Evolutionary conservation across 2,113 vertebrate species (phyloP).

Genomic region (Trochalopteron elliotii): DNA sequence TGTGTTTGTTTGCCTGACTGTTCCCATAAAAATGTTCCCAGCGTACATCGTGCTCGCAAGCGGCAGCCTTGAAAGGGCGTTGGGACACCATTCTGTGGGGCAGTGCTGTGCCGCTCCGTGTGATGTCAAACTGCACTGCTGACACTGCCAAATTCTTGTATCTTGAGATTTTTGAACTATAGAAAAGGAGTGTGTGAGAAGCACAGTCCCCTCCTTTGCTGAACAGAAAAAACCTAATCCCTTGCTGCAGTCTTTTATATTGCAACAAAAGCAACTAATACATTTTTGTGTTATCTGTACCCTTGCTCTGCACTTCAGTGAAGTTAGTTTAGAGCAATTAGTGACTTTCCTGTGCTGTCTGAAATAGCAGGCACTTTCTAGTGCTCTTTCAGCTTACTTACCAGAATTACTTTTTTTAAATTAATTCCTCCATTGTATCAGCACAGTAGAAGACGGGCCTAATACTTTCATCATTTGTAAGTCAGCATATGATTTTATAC

Average conservation of each 20-base stretch:
- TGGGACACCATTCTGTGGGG: slow-evolving; percentile 13
- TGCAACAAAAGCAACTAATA: slow-evolving; percentile 43
- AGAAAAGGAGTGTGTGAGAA: not conserved
- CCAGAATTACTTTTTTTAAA: slow-evolving; percentile 31
- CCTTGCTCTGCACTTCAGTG: slow-evolving; percentile 43
- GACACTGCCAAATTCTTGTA: not conserved
- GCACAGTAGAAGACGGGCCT: not conserved
- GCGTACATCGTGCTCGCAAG: not conserved
- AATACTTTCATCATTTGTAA: not conserved
- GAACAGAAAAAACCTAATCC: slow-evolving; percentile 55
- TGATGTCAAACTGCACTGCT: slow-evolving; percentile 1
- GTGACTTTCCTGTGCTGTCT: not conserved
- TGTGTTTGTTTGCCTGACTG: slow-evolving; percentile 18
- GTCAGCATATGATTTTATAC: not conserved
- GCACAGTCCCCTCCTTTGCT: not conserved
- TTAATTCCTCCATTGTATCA: slow-evolving; percentile 39
- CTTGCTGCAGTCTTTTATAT: slow-evolving; percentile 8
- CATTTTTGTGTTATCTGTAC: slow-evolving; percentile 42
- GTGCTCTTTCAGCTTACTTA: slow-evolving; percentile 27
- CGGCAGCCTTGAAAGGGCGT: not conserved
- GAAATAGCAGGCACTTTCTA: slow-evolving; percentile 3
- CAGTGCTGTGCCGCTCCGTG: not conserved
- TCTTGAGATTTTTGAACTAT: slow-evolving; percentile 38
- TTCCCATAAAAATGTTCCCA: slow-evolving; percentile 49
- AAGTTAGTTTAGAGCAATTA: slow-evolving; percentile 12